Base-by-base conservation (phyloP, 2,797 vertebrate species). In the Salmo trutta region DNA sequence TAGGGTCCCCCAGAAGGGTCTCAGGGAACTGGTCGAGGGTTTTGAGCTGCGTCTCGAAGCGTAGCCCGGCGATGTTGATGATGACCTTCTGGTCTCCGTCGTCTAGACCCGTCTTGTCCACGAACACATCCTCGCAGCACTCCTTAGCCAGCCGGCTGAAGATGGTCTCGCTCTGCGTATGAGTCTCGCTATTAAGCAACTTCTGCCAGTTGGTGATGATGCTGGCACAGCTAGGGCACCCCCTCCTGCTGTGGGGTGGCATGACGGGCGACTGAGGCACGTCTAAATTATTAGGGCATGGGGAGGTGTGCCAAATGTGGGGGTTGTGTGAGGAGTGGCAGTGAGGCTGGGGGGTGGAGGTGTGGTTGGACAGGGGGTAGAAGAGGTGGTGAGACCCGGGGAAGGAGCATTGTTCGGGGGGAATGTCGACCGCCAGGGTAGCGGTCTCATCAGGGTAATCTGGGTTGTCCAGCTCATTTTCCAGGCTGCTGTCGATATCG, bases 41-140 rank as follows among this genome's bases (percentile, higher is more conserved):
- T 92, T 96, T 95, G 72, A 98, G 95, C 75, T 96, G 93, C 0
- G 97, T 99, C 92, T 99, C 98, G 59, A 98, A 99, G 62, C 95
- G 95, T 79, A 99, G 93, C 17, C 98, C 98, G 0, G 97, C 97
- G 0, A 99, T 97, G 86, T 99, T 99, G 88, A 99, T 96, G 82
- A 97, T 96, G 81, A 99, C 94, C 56, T 97, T 95, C 77, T 97
- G 97, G 77, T 95, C 94, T 6, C 97, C 97, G 47, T 97, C 95
- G 12, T 96, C 21, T 21, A 62, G 21, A 8, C 59, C 59, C 24
- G 8, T 24, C n/a, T 62, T 62, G 59, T 62, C 59, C 59, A 62
- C 21, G 0, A 62, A 62, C n/a, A 62, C 0, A 62, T 62, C 59
- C n/a, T 62, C 59, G 0, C 59, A 62, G n/a, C 21, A 62, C n/a